Evolutionary conservation across 2,888 invertebrate genomes (phyloP), one percentile per base, ranked within the genome.

Genomic region (Spodoptera exigua): DNA sequence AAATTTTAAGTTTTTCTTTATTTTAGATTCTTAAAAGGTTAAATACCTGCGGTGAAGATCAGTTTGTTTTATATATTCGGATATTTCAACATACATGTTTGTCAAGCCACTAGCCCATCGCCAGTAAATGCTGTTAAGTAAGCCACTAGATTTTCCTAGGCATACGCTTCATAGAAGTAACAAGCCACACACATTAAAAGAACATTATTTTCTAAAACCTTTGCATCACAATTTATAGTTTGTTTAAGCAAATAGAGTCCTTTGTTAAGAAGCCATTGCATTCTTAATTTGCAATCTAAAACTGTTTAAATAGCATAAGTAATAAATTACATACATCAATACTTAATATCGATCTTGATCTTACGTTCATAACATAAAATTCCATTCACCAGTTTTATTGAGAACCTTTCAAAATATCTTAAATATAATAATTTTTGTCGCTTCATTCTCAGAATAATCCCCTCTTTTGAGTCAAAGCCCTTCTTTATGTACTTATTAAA

Each of bases 11-110:
- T 21, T 47, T 52, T 14, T 54, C 47, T 27, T 39, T 27, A 1
- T 0, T 16, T 10, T 36, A 37, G 64, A 51, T 58, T 34, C 57
- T 10, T 21, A 36, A 32, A 63, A 32, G 39, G 39, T 5, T 46
- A 63, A 55, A 16, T 9, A 10, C 10, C 2, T n/a, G 34, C 14
- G 12, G 32, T 18, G 1, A 27, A 13, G n/a, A 13, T 18, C 14
- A 52, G 41, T 7, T 41, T 39, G n/a, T n/a, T n/a, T n/a, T n/a
- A n/a, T n/a, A n/a, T 59, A 43, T 72, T 40, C 45, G 47, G 17
- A 47, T 34, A 46, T 58, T 68, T 44, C 52, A 37, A 39, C 48
- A 70, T 21, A 57, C 32, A 3, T 12, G 32, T 27, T 17, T 39
- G 51, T 35, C 48, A 55, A 1, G 45, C 17, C 47, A 34, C 37